phyloP scores from a whole-genome alignment of 2,888 invertebrate species.

The Apodemia zela region DNA sequence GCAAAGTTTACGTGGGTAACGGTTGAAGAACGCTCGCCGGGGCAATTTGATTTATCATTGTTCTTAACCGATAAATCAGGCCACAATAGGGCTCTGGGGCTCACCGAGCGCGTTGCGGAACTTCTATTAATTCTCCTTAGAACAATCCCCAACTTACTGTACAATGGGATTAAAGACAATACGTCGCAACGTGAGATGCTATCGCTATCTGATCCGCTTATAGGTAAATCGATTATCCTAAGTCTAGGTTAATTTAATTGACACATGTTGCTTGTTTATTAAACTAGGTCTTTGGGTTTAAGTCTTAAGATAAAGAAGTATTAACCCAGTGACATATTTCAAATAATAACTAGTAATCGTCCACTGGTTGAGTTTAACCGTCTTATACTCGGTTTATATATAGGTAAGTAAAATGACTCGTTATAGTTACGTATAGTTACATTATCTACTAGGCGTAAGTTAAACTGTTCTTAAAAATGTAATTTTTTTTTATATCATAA shows the following conservation, averaged over 20 bases:
- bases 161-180: slow-evolving; percentile 43
- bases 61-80: slow-evolving; percentile 76
- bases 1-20: slow-evolving; percentile 36
- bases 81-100: slow-evolving; percentile 66
- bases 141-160: slow-evolving; percentile 59
- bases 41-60: slow-evolving; percentile 79
- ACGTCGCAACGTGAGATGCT: slow-evolving; percentile 66
- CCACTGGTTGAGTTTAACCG: too few species aligned
- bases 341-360: too few species aligned
- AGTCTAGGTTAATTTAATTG: slow-evolving; percentile 29
- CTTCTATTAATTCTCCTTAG: slow-evolving; percentile 77
- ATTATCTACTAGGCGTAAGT: too few species aligned
- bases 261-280: slow-evolving; percentile 24
- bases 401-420: too few species aligned
- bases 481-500: too few species aligned
- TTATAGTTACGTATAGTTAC: too few species aligned
- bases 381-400: too few species aligned
- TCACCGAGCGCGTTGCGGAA: slow-evolving; percentile 44
- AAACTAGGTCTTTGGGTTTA: not conserved
- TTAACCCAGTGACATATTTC: too few species aligned
- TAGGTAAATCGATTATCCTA: slow-evolving; percentile 29
- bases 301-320: too few species aligned
- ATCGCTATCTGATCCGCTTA: slow-evolving; percentile 41
- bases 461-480: too few species aligned
- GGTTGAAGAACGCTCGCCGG: slow-evolving; percentile 49